These are phyloP conservation scores for Drosophila ohnishii DNA, from an alignment of 1,140 invertebrate species.

Conservation along the genomic window DNA sequence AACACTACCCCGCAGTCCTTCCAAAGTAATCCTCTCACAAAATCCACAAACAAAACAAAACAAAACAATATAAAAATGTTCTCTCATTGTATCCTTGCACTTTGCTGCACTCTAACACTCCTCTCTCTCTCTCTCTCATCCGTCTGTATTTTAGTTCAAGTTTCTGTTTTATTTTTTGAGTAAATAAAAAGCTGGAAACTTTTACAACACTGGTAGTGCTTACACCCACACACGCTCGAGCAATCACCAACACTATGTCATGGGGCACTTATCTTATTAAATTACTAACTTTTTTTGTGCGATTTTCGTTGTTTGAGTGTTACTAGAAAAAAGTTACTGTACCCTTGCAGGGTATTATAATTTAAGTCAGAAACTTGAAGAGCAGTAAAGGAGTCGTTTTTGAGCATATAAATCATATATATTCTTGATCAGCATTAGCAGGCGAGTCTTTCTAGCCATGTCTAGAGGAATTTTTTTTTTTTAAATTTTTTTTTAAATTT, in stretches of 20 bases:
- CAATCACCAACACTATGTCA: slow-evolving; percentile 15
- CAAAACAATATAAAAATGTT: slow-evolving; percentile 17
- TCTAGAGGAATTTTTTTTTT: too few species aligned
- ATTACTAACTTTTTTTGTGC: slow-evolving; percentile 72
- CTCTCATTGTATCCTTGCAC: slow-evolving; percentile 41
- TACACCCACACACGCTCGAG: slow-evolving; percentile 17
- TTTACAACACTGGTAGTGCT: slow-evolving; percentile 53
- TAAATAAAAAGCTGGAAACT: slow-evolving; percentile 41
- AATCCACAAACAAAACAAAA: slow-evolving; percentile 23
- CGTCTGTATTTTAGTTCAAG: slow-evolving; percentile 34
- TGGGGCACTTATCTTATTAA: slow-evolving; percentile 50
- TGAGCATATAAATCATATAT: too few species aligned
- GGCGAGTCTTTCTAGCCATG: too few species aligned
- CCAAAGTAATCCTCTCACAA: slow-evolving; percentile 29
- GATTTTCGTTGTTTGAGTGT: slow-evolving; percentile 48
- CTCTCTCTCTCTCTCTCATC: slow-evolving; percentile 37
- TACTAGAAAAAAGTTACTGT: too few species aligned
- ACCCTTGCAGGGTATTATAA: too few species aligned
- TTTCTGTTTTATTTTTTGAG: slow-evolving; percentile 45
- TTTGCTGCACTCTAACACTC: slow-evolving; percentile 45
- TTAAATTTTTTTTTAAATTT: too few species aligned
- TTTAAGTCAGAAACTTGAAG: too few species aligned
- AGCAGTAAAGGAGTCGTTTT: too few species aligned
- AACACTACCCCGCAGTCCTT: slow-evolving; percentile 23
- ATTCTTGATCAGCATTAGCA: too few species aligned